Conservation (phyloP, 37 sponge, comb jelly and placozoan genomes). For the Geodia barretti region DNA sequence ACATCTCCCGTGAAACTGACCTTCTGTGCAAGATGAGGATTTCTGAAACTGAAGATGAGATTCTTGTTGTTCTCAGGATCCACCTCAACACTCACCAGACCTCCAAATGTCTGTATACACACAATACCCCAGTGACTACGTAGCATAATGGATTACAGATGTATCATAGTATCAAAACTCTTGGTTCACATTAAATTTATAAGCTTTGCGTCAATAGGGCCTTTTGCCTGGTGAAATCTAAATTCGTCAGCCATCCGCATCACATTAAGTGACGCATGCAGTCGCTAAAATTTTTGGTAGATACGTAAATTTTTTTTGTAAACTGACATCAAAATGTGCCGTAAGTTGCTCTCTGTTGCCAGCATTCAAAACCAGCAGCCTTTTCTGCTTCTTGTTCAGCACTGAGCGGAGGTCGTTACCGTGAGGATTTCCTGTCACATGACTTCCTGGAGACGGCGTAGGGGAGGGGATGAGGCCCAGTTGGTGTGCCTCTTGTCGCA, state of each 20-base stretch:
- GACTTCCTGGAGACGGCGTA: not conserved
- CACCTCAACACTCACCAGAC: conserved; percentile 52
- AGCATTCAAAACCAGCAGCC: conserved; percentile 62
- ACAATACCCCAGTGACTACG: no score
- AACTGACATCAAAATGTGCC: conserved; percentile 61
- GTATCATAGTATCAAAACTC: no score
- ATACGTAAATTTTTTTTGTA: not conserved
- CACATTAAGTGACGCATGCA: no score
- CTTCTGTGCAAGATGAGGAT: conserved; percentile 56
- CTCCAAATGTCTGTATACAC: conserved; percentile 71
- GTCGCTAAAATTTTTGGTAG: no score
- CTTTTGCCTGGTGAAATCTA: no score
- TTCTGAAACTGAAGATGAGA: conserved; percentile 80
- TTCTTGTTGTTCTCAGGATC: conserved; percentile 59
- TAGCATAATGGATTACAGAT: no score
- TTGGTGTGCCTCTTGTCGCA: conserved; percentile 38
- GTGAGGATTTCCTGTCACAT: not conserved
- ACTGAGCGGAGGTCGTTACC: conserved; percentile 40
- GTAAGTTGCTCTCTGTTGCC: conserved; percentile 52
- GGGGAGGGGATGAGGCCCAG: conserved; percentile 49
- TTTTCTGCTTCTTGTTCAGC: conserved; percentile 22
- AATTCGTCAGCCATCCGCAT: no score
- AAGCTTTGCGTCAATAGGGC: no score
- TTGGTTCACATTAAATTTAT: no score
- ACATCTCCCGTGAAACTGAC: no score